A percentile compares a stretch with the other conserved stretches of the same genome.
phyloP scores from a whole-genome alignment of 2,888 invertebrate genomes.

The Spisula solida region DNA sequence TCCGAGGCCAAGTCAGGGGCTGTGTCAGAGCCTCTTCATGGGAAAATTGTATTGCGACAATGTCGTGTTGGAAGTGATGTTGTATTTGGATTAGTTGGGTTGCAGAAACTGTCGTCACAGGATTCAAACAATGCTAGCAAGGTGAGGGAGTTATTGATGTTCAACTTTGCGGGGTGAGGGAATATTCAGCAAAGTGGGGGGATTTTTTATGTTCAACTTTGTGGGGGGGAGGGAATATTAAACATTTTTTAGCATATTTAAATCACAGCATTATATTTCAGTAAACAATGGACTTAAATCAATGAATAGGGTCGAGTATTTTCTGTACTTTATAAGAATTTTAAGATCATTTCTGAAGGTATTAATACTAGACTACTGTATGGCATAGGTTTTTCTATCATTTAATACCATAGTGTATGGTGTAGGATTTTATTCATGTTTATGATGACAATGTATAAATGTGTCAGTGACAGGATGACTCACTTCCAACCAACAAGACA shows the following conservation, averaged over 20 bases:
- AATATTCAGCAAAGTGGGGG: slow-evolving; percentile 36
- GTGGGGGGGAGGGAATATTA: too few species aligned
- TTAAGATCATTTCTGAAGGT: not conserved
- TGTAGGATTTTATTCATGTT: not conserved
- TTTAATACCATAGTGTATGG: not conserved
- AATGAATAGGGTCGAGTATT: not conserved
- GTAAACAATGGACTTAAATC: too few species aligned
- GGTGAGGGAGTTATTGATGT: slow-evolving; percentile 37
- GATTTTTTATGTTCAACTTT: not conserved
- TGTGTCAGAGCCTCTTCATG: not conserved
- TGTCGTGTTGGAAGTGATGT: slow-evolving; percentile 74
- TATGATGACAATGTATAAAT: slow-evolving; percentile 13
- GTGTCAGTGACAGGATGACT: slow-evolving; percentile 8
- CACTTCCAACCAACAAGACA: not conserved
- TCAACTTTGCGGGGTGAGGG: too few species aligned
- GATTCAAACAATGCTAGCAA: not conserved
- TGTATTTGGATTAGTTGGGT: slow-evolving; percentile 76
- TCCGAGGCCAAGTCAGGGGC: not conserved
- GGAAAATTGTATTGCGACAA: slow-evolving; percentile 72
- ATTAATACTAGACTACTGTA: not conserved
- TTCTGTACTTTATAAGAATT: not conserved
- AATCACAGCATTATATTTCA: too few species aligned
- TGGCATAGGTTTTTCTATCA: not conserved
- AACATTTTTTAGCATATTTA: too few species aligned
- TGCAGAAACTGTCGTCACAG: slow-evolving; percentile 34